A percentile compares a stretch with the other conserved stretches of the same genome.
These are phyloP conservation scores for Molorchus minor DNA, from an alignment of 2,888 invertebrate genomes.

Conservation along the genomic window DNA sequence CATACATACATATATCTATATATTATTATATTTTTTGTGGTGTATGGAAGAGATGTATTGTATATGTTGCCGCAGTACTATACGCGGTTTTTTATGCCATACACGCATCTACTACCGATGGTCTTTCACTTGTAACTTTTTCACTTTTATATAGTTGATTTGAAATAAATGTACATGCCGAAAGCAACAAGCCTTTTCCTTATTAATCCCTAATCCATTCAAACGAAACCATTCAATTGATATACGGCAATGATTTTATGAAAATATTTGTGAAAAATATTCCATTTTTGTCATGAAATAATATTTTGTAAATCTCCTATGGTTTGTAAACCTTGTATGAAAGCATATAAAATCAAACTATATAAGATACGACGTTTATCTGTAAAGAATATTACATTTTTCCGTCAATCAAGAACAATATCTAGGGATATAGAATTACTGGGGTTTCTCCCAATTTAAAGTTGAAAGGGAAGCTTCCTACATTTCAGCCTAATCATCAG, in stretches of 20 bases:
- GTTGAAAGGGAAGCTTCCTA: conserved; percentile 19
- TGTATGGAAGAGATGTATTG: conserved; percentile 56
- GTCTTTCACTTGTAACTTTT: conserved; percentile 63
- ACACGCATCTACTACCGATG: conserved; percentile 61
- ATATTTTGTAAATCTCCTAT: too few species aligned
- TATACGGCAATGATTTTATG: not conserved
- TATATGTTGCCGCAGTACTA: conserved; percentile 38
- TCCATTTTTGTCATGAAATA: too few species aligned
- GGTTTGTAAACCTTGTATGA: too few species aligned
- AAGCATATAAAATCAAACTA: too few species aligned
- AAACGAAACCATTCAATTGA: not conserved
- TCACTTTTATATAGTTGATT: conserved; percentile 63
- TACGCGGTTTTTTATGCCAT: conserved; percentile 49
- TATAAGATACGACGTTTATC: too few species aligned
- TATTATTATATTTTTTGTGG: conserved; percentile 62
- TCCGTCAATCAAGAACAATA: conserved; percentile 6
- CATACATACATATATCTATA: conserved; percentile 55
- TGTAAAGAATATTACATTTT: not conserved
- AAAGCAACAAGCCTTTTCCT: conserved; percentile 48
- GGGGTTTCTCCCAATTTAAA: conserved; percentile 8
- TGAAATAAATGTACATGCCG: conserved; percentile 63
- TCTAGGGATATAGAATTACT: conserved; percentile 7
- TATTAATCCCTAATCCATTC: not conserved
- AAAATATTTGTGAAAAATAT: too few species aligned
- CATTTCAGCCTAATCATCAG: conserved; percentile 36